A percentile compares a stretch with the other conserved stretches of the same genome.
Conservation (phyloP, 1,140 invertebrate species). For the Micrasema longulum region DNA sequence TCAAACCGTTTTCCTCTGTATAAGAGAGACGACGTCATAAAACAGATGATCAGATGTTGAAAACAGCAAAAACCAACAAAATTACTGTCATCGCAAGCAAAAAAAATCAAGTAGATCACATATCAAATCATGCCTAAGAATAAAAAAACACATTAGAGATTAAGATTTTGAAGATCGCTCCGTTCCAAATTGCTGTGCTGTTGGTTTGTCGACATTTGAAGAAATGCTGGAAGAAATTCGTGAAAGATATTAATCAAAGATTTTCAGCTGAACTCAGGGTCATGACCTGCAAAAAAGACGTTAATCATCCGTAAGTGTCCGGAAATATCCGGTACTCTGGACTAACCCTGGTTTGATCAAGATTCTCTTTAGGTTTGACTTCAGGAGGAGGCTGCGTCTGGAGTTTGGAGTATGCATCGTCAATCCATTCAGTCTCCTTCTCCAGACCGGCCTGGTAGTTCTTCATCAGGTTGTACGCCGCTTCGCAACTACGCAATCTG, state of each 20-base stretch:
- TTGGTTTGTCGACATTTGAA: no score
- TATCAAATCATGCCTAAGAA: no score
- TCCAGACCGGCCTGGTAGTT: slow-evolving; percentile 89
- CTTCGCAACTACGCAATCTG: slow-evolving; percentile 87
- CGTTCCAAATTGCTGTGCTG: no score
- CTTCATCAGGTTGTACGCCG: slow-evolving; percentile 85
- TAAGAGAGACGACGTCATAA: not conserved
- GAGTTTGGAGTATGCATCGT: slow-evolving; percentile 78
- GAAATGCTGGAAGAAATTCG: not conserved
- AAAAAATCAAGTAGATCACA: no score
- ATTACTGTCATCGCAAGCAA: not conserved
- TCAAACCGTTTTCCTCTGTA: not conserved
- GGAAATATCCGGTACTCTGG: slow-evolving; percentile 1
- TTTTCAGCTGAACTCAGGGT: not conserved
- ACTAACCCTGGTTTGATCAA: slow-evolving; percentile 84
- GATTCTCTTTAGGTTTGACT: slow-evolving; percentile 76
- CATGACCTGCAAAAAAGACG: slow-evolving; percentile 16
- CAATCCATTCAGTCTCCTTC: slow-evolving; percentile 89
- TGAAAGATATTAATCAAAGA: not conserved
- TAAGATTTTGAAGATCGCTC: no score
- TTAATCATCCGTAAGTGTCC: slow-evolving; percentile 22
- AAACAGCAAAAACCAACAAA: slow-evolving; percentile 4
- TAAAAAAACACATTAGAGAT: no score
- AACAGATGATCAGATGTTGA: not conserved
- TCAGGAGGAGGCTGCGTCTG: slow-evolving; percentile 78